Conservation (phyloP, 2,113 vertebrate species). For the Paralichthys olivaceus region DNA sequence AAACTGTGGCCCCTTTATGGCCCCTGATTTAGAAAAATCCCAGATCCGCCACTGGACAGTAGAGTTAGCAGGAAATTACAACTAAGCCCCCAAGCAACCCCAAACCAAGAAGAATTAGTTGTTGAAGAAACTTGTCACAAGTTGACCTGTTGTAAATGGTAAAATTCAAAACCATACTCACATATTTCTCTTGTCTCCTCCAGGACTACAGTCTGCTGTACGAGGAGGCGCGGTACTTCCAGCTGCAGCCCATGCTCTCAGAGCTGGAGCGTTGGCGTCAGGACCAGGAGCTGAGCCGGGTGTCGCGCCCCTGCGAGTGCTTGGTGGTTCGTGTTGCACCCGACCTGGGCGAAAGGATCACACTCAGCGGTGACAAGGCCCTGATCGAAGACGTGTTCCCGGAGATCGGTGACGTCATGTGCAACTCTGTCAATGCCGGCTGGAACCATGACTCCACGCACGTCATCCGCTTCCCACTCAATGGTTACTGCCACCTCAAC, state of each 20-base stretch:
- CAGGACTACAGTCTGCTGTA: slow-evolving; percentile 97
- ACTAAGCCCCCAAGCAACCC: neutral
- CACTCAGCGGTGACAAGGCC: slow-evolving; percentile 95
- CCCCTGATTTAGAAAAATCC: too few relatives aligned
- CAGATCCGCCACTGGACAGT: neutral
- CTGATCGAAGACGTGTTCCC: slow-evolving; percentile 98
- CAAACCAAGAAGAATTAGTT: too few relatives aligned
- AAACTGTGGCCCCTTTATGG: too few relatives aligned
- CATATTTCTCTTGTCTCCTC: neutral
- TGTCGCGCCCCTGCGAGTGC: slow-evolving; percentile 95
- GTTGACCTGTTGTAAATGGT: neutral
- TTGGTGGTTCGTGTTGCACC: slow-evolving; percentile 96
- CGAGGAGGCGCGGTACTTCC: slow-evolving; percentile 98
- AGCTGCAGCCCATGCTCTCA: slow-evolving; percentile 95
- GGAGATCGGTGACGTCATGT: slow-evolving; percentile 98
- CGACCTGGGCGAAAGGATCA: slow-evolving; percentile 96
- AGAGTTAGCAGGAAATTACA: neutral
- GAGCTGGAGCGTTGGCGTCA: slow-evolving; percentile 98
- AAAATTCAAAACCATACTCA: neutral
- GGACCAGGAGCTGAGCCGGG: slow-evolving; percentile 90
- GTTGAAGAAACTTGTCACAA: neutral
- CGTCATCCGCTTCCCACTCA: slow-evolving; percentile 97
- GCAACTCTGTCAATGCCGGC: slow-evolving; percentile 93
- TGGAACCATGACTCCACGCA: slow-evolving; percentile 94
- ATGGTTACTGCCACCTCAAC: slow-evolving; percentile 99